Evolutionary conservation across 2,797 vertebrate species (phyloP).

Genomic region (Myotis daubentonii): DNA sequence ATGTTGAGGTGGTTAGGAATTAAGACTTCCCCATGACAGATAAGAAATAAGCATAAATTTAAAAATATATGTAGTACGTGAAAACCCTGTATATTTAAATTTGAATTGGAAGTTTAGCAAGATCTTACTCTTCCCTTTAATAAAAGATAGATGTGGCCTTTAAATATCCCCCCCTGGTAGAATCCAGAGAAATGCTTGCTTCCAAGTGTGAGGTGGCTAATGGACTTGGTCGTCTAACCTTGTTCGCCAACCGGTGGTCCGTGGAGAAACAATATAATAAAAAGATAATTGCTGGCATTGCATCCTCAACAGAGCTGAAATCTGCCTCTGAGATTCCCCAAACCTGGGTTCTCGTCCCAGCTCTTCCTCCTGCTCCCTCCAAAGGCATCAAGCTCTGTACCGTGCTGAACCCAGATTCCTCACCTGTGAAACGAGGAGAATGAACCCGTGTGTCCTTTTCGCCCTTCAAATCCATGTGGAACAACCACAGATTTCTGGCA

Average conservation of each 20-base stretch:
- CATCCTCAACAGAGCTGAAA: no score
- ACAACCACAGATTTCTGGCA: fast-evolving
- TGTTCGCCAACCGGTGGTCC: no score
- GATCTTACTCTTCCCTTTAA: neutral
- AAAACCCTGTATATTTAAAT: neutral
- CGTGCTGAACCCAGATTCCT: neutral
- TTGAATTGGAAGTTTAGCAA: neutral
- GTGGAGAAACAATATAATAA: no score
- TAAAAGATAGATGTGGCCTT: neutral
- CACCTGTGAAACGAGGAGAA: neutral
- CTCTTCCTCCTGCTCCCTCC: neutral
- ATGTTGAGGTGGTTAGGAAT: neutral
- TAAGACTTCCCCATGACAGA: neutral
- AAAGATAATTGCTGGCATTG: no score
- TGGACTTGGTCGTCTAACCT: no score
- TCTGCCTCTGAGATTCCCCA: neutral
- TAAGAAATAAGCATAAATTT: neutral
- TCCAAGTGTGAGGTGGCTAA: no score
- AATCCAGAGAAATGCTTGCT: no score
- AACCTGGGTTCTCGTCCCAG: neutral
- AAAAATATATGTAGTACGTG: neutral
- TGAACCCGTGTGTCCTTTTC: neutral
- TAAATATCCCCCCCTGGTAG: no score
- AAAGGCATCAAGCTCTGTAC: neutral
- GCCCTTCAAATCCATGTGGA: neutral